Conservation (phyloP, 2,888 invertebrate genomes). For the Melipona bicolor region DNA sequence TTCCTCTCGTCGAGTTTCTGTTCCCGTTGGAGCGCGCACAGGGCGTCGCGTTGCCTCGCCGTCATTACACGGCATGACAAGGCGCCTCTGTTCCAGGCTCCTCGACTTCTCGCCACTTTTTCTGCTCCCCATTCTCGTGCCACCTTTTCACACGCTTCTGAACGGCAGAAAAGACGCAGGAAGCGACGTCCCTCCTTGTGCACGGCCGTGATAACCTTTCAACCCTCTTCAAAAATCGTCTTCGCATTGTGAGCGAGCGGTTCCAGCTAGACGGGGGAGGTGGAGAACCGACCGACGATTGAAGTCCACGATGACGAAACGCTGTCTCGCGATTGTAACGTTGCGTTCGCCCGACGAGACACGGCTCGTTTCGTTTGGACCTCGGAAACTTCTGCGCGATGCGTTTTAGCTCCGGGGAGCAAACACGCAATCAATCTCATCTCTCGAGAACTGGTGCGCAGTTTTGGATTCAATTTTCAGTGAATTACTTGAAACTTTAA, state of each 20-base stretch:
- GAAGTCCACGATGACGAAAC: conserved; percentile 26
- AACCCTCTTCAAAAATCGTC: conserved; percentile 63
- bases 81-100: conserved; percentile 77
- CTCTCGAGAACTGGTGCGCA: no score
- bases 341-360: background rate
- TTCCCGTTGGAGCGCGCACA: conserved; percentile 61
- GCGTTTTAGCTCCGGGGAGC: background rate
- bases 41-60: conserved; percentile 77
- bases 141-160: conserved; percentile 78
- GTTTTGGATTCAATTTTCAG: no score
- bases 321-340: conserved; percentile 24
- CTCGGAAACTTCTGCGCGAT: background rate
- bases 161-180: conserved; percentile 63
- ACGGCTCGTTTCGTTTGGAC: background rate
- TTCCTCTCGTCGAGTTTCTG: conserved; percentile 64
- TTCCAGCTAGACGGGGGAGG: conserved; percentile 18
- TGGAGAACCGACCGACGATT: conserved; percentile 10
- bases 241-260: conserved; percentile 36
- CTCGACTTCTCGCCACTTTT: conserved; percentile 73
- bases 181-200: conserved; percentile 55
- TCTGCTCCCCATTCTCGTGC: conserved; percentile 75
- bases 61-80: conserved; percentile 83
- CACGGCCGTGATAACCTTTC: conserved; percentile 64
- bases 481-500: no score
- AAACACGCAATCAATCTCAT: no score